Conservation (phyloP, 2,113 vertebrate species). For the Sciurus niger region DNA sequence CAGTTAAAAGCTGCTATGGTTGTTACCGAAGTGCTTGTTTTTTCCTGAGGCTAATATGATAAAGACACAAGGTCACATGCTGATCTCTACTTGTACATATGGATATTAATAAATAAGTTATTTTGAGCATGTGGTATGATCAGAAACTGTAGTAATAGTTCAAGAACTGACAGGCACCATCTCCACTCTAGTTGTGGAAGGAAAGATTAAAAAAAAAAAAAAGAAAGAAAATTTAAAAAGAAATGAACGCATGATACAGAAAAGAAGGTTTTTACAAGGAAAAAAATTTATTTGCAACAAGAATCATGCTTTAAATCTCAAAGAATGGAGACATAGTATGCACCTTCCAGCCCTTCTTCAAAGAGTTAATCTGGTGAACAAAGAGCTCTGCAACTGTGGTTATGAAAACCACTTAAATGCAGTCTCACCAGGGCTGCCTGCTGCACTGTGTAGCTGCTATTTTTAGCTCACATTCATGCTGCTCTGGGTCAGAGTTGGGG, state of each 20-base stretch:
- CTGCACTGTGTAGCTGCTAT: constrained; percentile 58
- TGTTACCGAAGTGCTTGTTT: background rate
- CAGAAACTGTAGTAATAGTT: background rate
- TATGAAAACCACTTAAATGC: constrained; percentile 28
- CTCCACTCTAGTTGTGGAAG: background rate
- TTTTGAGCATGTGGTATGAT: background rate
- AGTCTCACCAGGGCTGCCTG: background rate
- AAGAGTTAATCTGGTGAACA: background rate
- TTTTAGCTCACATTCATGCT: constrained; percentile 71
- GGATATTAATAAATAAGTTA: too few relatives aligned
- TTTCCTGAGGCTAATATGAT: background rate
- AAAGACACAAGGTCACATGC: background rate
- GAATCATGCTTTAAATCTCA: background rate
- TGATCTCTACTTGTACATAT: background rate
- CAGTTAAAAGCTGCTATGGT: background rate
- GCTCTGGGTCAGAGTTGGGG: constrained; percentile 43
- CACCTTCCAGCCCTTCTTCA: background rate
- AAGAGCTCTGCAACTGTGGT: background rate
- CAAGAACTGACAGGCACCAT: background rate
- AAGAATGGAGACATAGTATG: background rate
- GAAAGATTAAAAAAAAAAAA: background rate
- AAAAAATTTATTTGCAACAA: background rate
- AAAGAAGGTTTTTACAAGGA: background rate
- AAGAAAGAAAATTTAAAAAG: background rate
- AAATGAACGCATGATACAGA: constrained; percentile 26